Evolutionary conservation across 2,113 vertebrate species (phyloP), one percentile per base, ranked within the genome.

Genomic region (Notothenia rossii): DNA sequence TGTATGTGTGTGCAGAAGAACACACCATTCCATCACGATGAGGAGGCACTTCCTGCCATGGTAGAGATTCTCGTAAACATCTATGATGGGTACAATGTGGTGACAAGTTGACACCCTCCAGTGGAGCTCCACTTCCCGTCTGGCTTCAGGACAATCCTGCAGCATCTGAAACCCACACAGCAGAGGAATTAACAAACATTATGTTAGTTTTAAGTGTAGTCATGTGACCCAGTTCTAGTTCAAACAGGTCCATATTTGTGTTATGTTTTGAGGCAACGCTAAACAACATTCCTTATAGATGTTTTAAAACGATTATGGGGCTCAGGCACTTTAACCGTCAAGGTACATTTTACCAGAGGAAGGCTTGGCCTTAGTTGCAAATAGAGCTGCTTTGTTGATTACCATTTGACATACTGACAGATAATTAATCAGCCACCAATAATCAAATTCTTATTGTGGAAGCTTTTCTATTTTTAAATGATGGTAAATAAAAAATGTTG

Each of bases 1-100:
- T 46, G 62, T 25, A 3, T 18, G 40, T 46, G 62, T 9, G 3
- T 58, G 43, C 20, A 51, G 46, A 46, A 13, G 1, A 60, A 14
- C 95, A 92, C 79, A 97, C 96, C 96, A 98, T 86, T 98, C 97
- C 97, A 98, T 97, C 72, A 98, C 94, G 5, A 98, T 97, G 75
- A 98, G 96, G 69, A 98, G 94, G 86, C 96, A 97, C 81, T 97
- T 97, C 82, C 93, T 95, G 7, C 95, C 93, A 60, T 97, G 96
- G 48, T 98, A 97, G 15, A 98, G 94, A 79, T 98, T 98, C 89
- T 98, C 97, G 0, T 97, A 98, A 79, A 98, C 96, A 0, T 98
- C 97, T 75, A 97, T 93, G 64, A 98, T 98, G 48, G 95, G 94
- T 17, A 98, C 97, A 1, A 96, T 97, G 89, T 98, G 96, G 0